Evolutionary conservation across 2,113 vertebrate genomes (phyloP).

Genomic region (Brienomyrus longianalis): DNA sequence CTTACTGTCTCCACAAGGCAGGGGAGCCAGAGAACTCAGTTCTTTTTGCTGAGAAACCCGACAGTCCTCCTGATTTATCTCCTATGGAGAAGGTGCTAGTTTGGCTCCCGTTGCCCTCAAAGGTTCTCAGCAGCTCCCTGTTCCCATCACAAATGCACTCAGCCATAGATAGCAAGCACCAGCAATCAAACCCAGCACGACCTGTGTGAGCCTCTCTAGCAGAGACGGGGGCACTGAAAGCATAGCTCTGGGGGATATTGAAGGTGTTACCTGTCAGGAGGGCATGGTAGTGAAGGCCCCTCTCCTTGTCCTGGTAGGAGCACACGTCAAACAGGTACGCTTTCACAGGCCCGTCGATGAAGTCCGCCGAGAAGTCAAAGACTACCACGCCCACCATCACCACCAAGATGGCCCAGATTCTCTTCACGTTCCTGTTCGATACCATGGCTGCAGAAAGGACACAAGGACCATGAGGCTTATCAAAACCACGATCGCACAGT

Average conservation of each 20-base stretch:
- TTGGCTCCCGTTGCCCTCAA: background rate
- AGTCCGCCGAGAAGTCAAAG: constrained; percentile 96
- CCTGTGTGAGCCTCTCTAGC: background rate
- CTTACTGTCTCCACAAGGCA: background rate
- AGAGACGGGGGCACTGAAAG: background rate
- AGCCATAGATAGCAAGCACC: background rate
- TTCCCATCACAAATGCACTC: background rate
- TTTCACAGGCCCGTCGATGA: constrained; percentile 95
- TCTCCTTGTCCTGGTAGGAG: constrained; percentile 85
- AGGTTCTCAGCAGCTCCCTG: background rate
- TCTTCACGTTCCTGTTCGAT: constrained; percentile 43
- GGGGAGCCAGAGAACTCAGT: background rate
- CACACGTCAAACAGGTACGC: constrained; percentile 97
- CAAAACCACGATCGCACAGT: background rate
- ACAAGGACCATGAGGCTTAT: background rate
- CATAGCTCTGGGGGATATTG: background rate
- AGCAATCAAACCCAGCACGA: background rate
- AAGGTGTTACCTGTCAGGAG: constrained; percentile 79
- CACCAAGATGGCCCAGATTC: constrained; percentile 71
- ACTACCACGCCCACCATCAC: constrained; percentile 92
- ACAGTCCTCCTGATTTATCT: background rate
- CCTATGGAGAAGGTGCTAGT: background rate
- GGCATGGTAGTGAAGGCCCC: constrained; percentile 90
- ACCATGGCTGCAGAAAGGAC: constrained; percentile 50
- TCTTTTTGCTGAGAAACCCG: background rate